These are phyloP conservation scores for Proctacanthus coquilletti DNA, from an alignment of 1,140 invertebrate genomes.

Conservation along the genomic window DNA sequence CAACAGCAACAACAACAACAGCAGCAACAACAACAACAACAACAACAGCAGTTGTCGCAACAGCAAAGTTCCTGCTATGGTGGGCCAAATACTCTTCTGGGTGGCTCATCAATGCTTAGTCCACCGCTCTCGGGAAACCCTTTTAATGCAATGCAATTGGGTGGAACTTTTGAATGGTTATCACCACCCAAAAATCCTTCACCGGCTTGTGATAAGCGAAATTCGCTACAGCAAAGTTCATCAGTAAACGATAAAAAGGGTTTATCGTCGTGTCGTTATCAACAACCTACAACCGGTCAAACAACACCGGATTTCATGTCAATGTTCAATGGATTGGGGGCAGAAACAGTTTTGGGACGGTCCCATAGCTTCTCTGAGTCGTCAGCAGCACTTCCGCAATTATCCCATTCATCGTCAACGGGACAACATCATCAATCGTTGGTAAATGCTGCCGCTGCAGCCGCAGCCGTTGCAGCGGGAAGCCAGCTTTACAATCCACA, in stretches of 20 bases:
- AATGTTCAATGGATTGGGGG: background rate
- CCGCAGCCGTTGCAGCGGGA: background rate
- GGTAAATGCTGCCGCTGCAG: background rate
- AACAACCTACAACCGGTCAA: background rate
- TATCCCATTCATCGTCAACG: background rate
- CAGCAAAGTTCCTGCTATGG: background rate
- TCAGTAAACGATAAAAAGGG: background rate
- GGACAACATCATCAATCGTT: background rate
- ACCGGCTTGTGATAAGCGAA: background rate
- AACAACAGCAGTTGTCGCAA: background rate
- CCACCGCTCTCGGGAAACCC: conserved; percentile 14
- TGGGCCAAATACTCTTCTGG: conserved; percentile 2
- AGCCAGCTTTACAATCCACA: conserved; percentile 11
- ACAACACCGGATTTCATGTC: background rate
- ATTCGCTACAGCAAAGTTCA: background rate
- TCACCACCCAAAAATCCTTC: background rate
- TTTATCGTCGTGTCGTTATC: conserved; percentile 2
- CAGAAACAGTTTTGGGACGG: background rate
- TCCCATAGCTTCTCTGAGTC: conserved; percentile 1
- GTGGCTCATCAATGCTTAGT: conserved; percentile 20
- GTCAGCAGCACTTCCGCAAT: background rate
- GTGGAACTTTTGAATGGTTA: background rate
- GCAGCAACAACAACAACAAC: conserved; percentile 11
- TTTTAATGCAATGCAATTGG: background rate
- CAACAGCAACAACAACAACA: conserved; percentile 7